Base-by-base conservation (phyloP, 2,113 vertebrate genomes). In the Sebastes fasciatus region DNA sequence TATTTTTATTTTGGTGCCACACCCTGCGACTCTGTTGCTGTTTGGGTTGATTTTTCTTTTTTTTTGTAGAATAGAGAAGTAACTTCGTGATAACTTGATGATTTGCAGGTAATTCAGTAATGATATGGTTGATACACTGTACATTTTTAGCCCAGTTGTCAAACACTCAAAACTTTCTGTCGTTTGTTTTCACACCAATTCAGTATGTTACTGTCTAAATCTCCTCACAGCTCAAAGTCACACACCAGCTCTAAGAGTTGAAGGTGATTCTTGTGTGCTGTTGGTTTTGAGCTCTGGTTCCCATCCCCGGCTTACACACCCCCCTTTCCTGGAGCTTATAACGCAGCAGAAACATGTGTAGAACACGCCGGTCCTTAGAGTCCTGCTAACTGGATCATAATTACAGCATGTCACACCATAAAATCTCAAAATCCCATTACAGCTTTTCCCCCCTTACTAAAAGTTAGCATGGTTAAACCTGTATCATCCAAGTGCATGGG, bases 241-340 rank as follows among this genome's bases (percentile, higher is more conserved):
- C 91, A 88, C 86, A 90, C 55, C 94, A 91, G 86, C 91, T 89
- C 79, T 90, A 65, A 93, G 79, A 85, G 84, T 90, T 91, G 90
- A 92, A 95, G 94, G 94, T 95, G 94, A 93, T 93, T 92, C 77
- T 85, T 84, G 87, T 91, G 89, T 91, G 85, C 83, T 84, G 85
- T 88, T 93, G 73, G 61, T 89, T 88, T 87, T 91, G n/a, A 92
- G 71, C 88, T 83, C 80, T 85, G 67, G 83, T 64, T 87, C 54
- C 80, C 79, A 55, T 60, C 77, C 87, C 72, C 43, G 72, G 63
- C 86, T 85, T 77, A 79, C n/a, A 68, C 54, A 52, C 10, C 13
- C 74, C 62, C 74, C 13, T 75, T 51, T 74, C 65, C 58, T 81
- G 70, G 70, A 89, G 73, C 77, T 87, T 84, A 64, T 79, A 82